Conservation (phyloP, 2,113 vertebrate genomes). For the Toxotes chatareus region DNA sequence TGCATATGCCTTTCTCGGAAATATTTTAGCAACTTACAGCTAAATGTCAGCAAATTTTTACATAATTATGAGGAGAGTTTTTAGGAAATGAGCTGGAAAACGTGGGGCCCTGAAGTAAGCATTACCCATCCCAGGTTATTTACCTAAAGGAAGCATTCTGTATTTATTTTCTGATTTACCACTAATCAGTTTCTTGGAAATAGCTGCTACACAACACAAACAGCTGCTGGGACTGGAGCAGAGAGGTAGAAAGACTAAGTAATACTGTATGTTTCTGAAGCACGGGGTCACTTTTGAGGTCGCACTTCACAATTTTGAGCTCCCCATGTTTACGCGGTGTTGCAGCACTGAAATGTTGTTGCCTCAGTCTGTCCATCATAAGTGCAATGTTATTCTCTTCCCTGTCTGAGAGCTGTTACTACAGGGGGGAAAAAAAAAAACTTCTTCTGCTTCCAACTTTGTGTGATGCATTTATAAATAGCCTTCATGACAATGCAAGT, state of each 20-base stretch:
- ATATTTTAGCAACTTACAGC: too few relatives aligned
- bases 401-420: neutral
- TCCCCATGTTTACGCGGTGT: slow-evolving; percentile 16
- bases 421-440: neutral
- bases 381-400: neutral
- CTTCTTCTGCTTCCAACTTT: neutral
- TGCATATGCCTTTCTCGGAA: too few relatives aligned
- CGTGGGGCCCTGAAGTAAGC: neutral
- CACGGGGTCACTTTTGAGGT: slow-evolving; percentile 38
- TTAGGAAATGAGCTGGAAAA: too few relatives aligned
- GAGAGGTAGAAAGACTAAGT: slow-evolving; percentile 42
- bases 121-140: too few relatives aligned
- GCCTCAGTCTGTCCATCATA: slow-evolving; percentile 28
- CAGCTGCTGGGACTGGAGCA: slow-evolving; percentile 40
- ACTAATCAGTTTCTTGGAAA: neutral
- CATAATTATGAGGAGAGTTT: too few relatives aligned
- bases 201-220: slow-evolving; percentile 45
- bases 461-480: slow-evolving; percentile 17
- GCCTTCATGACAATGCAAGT: neutral
- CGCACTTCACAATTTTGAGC: slow-evolving; percentile 13
- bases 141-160: neutral
- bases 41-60: too few relatives aligned
- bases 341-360: slow-evolving; percentile 2
- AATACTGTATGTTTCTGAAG: slow-evolving; percentile 24
- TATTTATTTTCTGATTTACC: neutral